Conservation (phyloP, 2,113 vertebrate species). For the Clarias macrocephalus region DNA sequence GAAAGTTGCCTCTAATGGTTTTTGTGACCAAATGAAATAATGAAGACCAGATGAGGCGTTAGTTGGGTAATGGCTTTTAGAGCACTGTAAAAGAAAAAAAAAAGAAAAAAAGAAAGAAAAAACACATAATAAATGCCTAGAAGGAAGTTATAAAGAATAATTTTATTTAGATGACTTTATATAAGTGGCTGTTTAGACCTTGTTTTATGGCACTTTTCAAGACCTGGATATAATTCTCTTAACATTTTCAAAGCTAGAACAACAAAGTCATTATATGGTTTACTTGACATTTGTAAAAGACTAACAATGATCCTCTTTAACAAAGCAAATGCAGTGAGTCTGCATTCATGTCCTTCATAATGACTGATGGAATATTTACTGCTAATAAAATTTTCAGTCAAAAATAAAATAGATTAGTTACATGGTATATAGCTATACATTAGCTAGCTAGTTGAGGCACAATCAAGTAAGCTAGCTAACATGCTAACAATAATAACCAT, state of each 20-base stretch:
- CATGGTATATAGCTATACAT: not conserved
- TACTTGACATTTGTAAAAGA: not conserved
- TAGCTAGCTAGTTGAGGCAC: not conserved
- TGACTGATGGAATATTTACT: not conserved
- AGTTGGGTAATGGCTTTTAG: slow-evolving; percentile 24
- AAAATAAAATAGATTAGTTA: not conserved
- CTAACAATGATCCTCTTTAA: not conserved
- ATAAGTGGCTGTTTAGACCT: not conserved
- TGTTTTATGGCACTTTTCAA: slow-evolving; percentile 4
- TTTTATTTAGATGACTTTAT: slow-evolving; percentile 10
- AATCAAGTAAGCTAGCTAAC: not conserved
- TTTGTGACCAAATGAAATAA: slow-evolving; percentile 13
- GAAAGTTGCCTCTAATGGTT: slow-evolving; percentile 25
- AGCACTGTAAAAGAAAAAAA: not conserved
- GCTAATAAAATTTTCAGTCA: not conserved
- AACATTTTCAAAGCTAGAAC: not conserved
- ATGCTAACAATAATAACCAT: not conserved
- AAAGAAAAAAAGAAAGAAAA: not conserved
- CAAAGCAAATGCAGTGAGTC: not conserved
- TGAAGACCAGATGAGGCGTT: slow-evolving; percentile 19
- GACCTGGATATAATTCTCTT: not conserved
- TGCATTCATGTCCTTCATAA: not conserved
- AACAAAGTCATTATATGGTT: not conserved
- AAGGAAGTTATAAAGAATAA: slow-evolving; percentile 7
- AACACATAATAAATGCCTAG: not conserved